Percentiles rank a stretch among this genome's conserved stretches.
These are phyloP conservation scores for Cyphomyrus plagiostoma DNA, from an alignment of 2,113 vertebrate genomes.

Conservation along the genomic window DNA sequence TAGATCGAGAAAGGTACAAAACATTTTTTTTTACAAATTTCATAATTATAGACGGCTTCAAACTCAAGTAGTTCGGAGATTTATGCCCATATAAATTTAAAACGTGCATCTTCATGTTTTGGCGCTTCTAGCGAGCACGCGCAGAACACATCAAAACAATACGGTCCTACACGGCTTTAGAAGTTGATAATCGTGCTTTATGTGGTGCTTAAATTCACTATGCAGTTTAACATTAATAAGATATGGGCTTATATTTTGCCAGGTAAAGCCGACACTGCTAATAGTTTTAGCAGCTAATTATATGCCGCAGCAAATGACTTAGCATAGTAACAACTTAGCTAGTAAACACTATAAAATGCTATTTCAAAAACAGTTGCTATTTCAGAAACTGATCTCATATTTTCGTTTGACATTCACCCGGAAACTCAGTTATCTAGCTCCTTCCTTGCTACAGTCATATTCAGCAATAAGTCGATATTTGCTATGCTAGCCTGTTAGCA, in stretches of 20 bases:
- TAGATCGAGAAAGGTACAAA: constrained; percentile 33
- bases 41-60: background rate
- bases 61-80: background rate
- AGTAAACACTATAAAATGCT: background rate
- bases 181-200: background rate
- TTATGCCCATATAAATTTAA: background rate
- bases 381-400: background rate
- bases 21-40: background rate
- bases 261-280: background rate
- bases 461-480: background rate
- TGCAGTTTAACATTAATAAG: background rate
- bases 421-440: background rate
- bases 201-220: background rate
- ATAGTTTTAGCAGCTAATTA: background rate
- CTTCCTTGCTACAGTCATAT: background rate
- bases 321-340: background rate
- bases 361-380: background rate
- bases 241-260: background rate
- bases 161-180: background rate
- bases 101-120: background rate
- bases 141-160: background rate
- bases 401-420: background rate
- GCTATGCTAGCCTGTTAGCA: background rate
- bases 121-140: background rate
- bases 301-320: background rate